These are phyloP conservation scores for Dryobotodes eremita DNA, from an alignment of 2,888 invertebrate genomes.

Conservation along the genomic window DNA sequence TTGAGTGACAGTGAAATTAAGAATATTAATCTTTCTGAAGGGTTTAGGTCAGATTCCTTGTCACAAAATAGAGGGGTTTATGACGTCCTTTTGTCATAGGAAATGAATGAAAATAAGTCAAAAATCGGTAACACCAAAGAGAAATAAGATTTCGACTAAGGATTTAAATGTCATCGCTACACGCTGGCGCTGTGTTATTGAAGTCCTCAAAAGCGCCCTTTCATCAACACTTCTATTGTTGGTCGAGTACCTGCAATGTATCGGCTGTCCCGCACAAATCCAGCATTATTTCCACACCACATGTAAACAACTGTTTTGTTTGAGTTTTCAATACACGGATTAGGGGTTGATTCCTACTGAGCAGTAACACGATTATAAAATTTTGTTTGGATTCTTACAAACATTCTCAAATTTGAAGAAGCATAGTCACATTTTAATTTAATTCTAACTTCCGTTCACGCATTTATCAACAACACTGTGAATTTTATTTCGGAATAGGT, in stretches of 20 bases:
- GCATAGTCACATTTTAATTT: neutral
- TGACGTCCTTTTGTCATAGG: neutral
- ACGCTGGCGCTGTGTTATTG: neutral
- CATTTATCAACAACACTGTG: neutral
- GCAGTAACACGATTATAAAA: neutral
- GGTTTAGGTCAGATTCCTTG: neutral
- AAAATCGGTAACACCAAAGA: neutral
- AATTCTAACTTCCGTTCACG: neutral
- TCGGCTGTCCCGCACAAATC: conserved; percentile 18
- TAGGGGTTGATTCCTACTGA: conserved; percentile 9
- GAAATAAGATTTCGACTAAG: neutral
- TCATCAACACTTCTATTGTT: neutral
- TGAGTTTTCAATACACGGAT: conserved; percentile 27
- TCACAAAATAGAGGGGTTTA: neutral
- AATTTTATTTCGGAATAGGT: neutral
- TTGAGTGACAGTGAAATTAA: conserved; percentile 20
- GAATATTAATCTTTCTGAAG: conserved; percentile 30
- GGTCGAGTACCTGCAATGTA: conserved; percentile 11
- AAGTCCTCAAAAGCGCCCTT: conserved; percentile 4
- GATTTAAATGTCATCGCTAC: neutral
- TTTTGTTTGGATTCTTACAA: neutral
- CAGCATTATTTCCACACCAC: conserved; percentile 28
- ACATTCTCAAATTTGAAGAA: neutral
- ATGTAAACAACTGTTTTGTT: conserved; percentile 19
- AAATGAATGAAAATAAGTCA: neutral